Evolutionary conservation across 1,140 invertebrate genomes (phyloP), one percentile per base, ranked within the genome.

Genomic region (Aricia agestis): DNA sequence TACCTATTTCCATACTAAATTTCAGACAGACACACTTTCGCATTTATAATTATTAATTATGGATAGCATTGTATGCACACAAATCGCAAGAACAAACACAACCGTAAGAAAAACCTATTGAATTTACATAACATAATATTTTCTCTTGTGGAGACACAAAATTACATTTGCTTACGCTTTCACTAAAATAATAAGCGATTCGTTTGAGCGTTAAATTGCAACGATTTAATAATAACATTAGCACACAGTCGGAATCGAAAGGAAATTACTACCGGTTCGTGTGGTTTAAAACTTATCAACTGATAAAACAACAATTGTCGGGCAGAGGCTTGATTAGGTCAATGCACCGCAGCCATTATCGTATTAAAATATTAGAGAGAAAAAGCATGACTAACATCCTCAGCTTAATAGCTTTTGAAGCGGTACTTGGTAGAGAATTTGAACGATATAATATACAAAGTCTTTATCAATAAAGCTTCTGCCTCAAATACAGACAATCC

Each of bases 141-240:
- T 63, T 69, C 32, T 41, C 61, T 61, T 65, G 25, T 32, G 32
- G 59, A 71, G 63, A 66, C 63, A 71, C 45, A 71, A 45, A 66
- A 71, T 31, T 36, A 66, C 68, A 58, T 36, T 67, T 52, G 63
- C 61, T 11, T 59, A 57, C 58, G 73, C 72, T 73, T 73, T 73
- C 67, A 73, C 69, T 45, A 71, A 36, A 72, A 70, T 68, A 74
- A 74, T 68, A 19, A 74, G 36, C 65, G 42, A 63, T 74, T 76
- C 72, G 73, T 73, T 76, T 69, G 69, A 76, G 69, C 71, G 72
- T 76, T 68, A 76, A 76, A 76, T 76, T 73, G 61, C 68, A 19
- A 59, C 69, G 67, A 71, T 67, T 66, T 76, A 66, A 67, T 73
- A 72, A 36, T 61, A 68, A 36, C 58, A 75, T 75, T 71, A 71